Percentiles rank a stretch among this genome's conserved stretches.
Conservation (phyloP, 2,888 invertebrate species). For the Nipponacmea schrenckii region DNA sequence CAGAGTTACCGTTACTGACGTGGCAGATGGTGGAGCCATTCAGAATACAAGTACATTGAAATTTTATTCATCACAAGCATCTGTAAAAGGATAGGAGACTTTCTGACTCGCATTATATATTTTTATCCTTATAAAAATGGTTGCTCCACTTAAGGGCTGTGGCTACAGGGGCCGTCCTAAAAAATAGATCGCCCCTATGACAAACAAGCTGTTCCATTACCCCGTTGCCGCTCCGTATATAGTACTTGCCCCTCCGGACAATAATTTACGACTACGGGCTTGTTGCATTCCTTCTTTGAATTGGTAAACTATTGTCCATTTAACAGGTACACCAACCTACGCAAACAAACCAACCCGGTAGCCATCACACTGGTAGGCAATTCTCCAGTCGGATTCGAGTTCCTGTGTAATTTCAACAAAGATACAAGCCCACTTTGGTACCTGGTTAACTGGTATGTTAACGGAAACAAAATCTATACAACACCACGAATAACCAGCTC, state of each 20-base stretch:
- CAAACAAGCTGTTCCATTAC: too few relatives aligned
- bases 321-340: neutral
- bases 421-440: neutral
- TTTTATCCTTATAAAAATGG: too few relatives aligned
- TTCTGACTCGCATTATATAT: too few relatives aligned
- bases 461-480: neutral
- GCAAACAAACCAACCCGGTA: neutral
- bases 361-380: neutral
- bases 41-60: neutral
- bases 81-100: too few relatives aligned
- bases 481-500: neutral
- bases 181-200: too few relatives aligned
- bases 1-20: neutral
- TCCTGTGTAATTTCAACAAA: neutral
- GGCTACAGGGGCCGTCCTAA: too few relatives aligned
- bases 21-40: neutral
- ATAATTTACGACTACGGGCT: too few relatives aligned
- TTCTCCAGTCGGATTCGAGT: neutral
- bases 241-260: too few relatives aligned
- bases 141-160: too few relatives aligned
- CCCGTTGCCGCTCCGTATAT: too few relatives aligned
- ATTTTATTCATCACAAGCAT: neutral
- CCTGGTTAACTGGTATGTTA: neutral
- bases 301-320: neutral
- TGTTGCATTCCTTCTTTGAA: too few relatives aligned